Conservation (phyloP, 2,888 invertebrate species). For the Cryptophagus acutangulus region DNA sequence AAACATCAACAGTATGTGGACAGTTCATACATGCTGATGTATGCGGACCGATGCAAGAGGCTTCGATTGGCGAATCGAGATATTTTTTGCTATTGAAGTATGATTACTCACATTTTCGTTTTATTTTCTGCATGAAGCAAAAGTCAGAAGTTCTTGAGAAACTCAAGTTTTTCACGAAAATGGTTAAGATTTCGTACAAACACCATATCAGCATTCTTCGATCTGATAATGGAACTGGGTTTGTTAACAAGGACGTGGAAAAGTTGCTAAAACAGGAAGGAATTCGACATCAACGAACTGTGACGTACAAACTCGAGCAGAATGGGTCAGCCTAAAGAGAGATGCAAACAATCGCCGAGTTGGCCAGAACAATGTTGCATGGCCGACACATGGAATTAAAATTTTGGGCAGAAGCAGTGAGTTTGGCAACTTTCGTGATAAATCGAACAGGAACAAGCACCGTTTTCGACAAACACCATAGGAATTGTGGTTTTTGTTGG, state of each 20-base stretch:
- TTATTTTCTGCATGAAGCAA: slow-evolving; percentile 19
- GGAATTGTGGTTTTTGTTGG: slow-evolving; percentile 15
- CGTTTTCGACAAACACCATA: background rate
- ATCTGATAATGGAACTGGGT: slow-evolving; percentile 16
- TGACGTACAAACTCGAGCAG: slow-evolving; percentile 12
- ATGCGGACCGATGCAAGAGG: slow-evolving; percentile 14
- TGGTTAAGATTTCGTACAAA: slow-evolving; percentile 16
- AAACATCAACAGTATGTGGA: background rate
- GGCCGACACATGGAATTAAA: slow-evolving; percentile 10
- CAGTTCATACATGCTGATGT: background rate
- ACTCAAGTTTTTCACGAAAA: slow-evolving; percentile 9
- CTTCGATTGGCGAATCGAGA: slow-evolving; percentile 17
- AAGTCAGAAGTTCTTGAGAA: slow-evolving; percentile 14
- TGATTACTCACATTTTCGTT: slow-evolving; percentile 17
- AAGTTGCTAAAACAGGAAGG: slow-evolving; percentile 10
- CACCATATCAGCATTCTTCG: slow-evolving; percentile 8
- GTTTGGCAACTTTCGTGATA: background rate
- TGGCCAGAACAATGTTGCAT: slow-evolving; percentile 17
- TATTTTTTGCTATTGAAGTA: slow-evolving; percentile 23
- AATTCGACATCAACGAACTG: slow-evolving; percentile 8
- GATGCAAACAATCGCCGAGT: slow-evolving; percentile 15
- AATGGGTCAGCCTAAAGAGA: slow-evolving; percentile 16
- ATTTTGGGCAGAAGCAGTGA: slow-evolving; percentile 2
- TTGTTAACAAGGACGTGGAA: slow-evolving; percentile 11
- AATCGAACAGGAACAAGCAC: background rate